Conservation (phyloP, 2,797 vertebrate genomes). For the Pangasius mekongensis region DNA sequence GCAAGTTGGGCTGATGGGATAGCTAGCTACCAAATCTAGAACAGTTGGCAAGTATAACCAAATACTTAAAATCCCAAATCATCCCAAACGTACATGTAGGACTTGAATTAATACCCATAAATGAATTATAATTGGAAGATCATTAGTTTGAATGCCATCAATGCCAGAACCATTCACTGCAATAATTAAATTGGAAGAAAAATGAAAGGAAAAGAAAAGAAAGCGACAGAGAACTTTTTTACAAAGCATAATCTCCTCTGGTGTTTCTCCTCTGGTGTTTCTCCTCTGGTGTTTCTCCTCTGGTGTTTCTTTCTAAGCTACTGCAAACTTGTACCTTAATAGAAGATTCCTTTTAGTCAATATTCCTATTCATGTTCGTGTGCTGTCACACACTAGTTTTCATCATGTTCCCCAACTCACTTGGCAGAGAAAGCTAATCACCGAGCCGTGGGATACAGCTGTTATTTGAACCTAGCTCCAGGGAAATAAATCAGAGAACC, state of each 20-base stretch:
- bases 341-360: background rate
- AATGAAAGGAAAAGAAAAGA: background rate
- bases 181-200: background rate
- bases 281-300: too few species aligned
- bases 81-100: background rate
- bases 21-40: background rate
- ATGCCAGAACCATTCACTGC: background rate
- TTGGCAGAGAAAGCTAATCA: conserved; percentile 1
- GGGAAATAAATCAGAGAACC: conserved; percentile 4
- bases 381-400: background rate
- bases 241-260: background rate
- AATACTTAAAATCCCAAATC: background rate
- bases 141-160: background rate
- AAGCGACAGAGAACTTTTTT: background rate
- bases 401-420: conserved; percentile 4
- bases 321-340: background rate
- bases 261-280: too few species aligned
- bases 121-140: background rate
- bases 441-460: background rate
- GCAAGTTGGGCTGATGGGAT: background rate
- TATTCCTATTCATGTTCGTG: background rate
- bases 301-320: background rate
- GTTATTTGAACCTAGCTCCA: conserved; percentile 9
- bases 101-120: background rate
- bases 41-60: background rate